Base-by-base conservation (phyloP, 2,113 vertebrate species). In the Microcebus griseorufus region DNA sequence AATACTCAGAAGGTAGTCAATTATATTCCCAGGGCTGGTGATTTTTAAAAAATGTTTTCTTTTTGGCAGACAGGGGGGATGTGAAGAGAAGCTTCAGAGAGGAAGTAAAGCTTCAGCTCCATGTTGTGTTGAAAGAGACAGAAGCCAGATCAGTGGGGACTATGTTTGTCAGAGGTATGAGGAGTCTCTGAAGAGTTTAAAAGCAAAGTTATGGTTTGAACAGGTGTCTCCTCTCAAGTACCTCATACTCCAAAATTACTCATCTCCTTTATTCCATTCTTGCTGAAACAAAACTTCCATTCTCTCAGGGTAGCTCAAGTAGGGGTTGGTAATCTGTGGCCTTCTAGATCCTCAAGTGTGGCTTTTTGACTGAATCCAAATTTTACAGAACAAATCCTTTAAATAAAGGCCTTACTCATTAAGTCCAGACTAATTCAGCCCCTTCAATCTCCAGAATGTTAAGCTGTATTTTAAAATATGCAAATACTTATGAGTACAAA, bases 201-300 rank as follows among this genome's bases (percentile, higher is more conserved):
- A 93, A 76, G 81, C 45, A 76, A 81, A 90, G 45, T 82, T 81
- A 67, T 37, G 65, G 89, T 86, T 73, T 95, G 42, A 93, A 97
- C 37, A 94, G 39, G 73, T 90, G 34, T 37, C 25, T 53, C 12
- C 27, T 45, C 16, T 48, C 25, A 92, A 89, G 69, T 42, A 80
- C 14, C 13, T n/a, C 27, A 69, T n/a, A 75, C 22, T 70, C n/a
- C 65, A 45, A 87, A 96, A 85, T 29, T 79, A 76, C 37, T 89
- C 81, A 93, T 64, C 37, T 60, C 58, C 18, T 95, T 97, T 91
- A 73, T 48, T 91, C 69, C 22, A 42, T 95, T 78, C 65, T 87
- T 93, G 60, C 42, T 93, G 83, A 97, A 90, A 95, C 69, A 76
- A 87, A 95, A 83, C 37, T 91, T 96, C 60, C 85, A 65, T 92